These are phyloP conservation scores for Dasyprocta punctata DNA, from an alignment of 2,113 vertebrate genomes.

Conservation along the genomic window DNA sequence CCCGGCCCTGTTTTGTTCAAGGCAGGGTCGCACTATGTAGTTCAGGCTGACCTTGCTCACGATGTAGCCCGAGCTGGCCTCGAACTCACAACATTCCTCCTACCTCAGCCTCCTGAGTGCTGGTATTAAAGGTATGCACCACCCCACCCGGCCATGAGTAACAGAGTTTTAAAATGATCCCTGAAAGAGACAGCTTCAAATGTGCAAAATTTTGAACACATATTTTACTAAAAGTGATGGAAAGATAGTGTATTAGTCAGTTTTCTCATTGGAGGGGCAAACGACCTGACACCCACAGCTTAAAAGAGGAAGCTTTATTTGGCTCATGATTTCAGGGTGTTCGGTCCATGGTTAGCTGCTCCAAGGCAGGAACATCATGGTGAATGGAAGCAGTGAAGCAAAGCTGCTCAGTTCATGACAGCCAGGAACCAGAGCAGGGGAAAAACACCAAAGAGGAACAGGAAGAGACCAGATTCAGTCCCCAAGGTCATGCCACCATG, in stretches of 20 bases:
- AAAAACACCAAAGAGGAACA: neutral
- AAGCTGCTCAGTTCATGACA: neutral
- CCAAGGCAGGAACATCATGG: neutral
- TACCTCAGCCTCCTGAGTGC: too few relatives aligned
- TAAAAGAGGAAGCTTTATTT: neutral
- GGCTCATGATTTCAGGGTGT: neutral
- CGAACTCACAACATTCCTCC: too few relatives aligned
- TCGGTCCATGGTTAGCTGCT: neutral
- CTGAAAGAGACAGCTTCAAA: neutral
- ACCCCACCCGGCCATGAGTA: too few relatives aligned
- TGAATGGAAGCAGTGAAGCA: neutral
- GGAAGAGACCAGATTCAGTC: neutral
- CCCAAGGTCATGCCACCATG: neutral
- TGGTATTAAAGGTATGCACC: too few relatives aligned
- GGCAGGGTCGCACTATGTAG: too few relatives aligned
- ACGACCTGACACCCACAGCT: neutral
- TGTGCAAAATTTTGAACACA: neutral
- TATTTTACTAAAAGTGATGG: neutral
- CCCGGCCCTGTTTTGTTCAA: too few relatives aligned
- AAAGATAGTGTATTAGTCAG: neutral
- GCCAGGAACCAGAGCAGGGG: neutral
- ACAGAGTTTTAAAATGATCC: neutral
- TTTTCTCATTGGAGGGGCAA: neutral
- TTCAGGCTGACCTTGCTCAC: too few relatives aligned
- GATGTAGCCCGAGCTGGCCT: too few relatives aligned